Conservation (phyloP, 1,140 invertebrate genomes). For the Coptotermes formosanus region DNA sequence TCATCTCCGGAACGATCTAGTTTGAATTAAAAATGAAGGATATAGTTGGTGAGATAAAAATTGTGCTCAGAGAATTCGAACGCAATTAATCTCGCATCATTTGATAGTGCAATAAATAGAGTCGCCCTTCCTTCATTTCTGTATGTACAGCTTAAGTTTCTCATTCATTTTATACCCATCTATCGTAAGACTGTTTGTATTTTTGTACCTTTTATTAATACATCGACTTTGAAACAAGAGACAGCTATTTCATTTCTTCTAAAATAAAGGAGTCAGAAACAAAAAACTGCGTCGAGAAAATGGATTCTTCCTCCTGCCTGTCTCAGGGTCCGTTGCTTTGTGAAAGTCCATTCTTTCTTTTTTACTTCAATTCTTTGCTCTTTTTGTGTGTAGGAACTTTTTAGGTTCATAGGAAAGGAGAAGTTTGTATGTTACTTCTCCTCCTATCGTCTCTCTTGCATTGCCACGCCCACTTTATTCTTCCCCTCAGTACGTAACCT, state of each 20-base stretch:
- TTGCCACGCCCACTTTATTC: background rate
- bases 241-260: background rate
- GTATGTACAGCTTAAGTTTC: background rate
- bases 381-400: background rate
- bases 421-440: constrained; percentile 12
- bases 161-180: background rate
- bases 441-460: background rate
- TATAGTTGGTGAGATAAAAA: background rate
- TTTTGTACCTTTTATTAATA: background rate
- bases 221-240: background rate
- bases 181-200: background rate
- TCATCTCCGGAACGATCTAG: background rate
- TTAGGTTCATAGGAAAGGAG: background rate
- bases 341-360: background rate
- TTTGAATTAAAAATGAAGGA: constrained; percentile 1
- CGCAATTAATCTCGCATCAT: background rate
- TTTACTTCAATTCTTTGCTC: background rate
- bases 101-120: background rate
- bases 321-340: background rate
- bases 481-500: no score
- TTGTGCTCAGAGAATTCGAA: constrained; percentile 3
- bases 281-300: background rate
- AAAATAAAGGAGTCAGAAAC: background rate
- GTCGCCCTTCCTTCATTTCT: background rate
- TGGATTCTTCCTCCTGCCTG: background rate